Percentiles rank a stretch among this genome's conserved stretches.
These are phyloP conservation scores for Cryptoblepharus egeriae DNA, from an alignment of 2,797 vertebrate genomes.

Conservation along the genomic window DNA sequence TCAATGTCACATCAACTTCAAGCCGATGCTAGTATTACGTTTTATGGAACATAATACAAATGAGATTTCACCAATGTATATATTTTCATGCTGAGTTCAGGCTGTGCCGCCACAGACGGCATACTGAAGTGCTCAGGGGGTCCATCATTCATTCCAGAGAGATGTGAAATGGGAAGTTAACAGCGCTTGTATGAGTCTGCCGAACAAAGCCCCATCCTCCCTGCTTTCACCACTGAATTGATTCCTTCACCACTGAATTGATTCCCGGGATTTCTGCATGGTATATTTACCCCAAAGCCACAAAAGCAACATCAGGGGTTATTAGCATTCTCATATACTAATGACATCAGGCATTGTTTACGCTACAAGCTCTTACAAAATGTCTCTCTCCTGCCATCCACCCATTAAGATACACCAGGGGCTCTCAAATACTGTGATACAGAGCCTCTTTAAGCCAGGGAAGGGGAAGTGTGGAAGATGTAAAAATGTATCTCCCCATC, in stretches of 20 bases:
- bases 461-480: not conserved
- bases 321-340: slow-evolving; percentile 58
- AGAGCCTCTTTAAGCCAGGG: not conserved
- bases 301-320: slow-evolving; percentile 53
- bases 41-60: not conserved
- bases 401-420: slow-evolving; percentile 47
- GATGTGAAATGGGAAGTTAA: not conserved
- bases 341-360: slow-evolving; percentile 56
- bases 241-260: slow-evolving; percentile 31
- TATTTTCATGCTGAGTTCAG: slow-evolving; percentile 18
- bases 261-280: slow-evolving; percentile 53
- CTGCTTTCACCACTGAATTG: slow-evolving; percentile 11
- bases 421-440: slow-evolving; percentile 1
- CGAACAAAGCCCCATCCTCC: slow-evolving; percentile 49
- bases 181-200: not conserved
- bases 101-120: not conserved
- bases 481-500: not conserved
- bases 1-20: not conserved
- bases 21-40: not conserved
- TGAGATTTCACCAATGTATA: not conserved
- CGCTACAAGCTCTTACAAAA: slow-evolving; percentile 64
- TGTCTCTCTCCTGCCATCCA: slow-evolving; percentile 41
- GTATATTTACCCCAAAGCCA: slow-evolving; percentile 58
- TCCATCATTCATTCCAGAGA: not conserved
- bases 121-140: not conserved